Percentiles rank a stretch among this genome's conserved stretches.
phyloP scores from a whole-genome alignment of 1,140 invertebrate species.

The Bombus confusus region DNA sequence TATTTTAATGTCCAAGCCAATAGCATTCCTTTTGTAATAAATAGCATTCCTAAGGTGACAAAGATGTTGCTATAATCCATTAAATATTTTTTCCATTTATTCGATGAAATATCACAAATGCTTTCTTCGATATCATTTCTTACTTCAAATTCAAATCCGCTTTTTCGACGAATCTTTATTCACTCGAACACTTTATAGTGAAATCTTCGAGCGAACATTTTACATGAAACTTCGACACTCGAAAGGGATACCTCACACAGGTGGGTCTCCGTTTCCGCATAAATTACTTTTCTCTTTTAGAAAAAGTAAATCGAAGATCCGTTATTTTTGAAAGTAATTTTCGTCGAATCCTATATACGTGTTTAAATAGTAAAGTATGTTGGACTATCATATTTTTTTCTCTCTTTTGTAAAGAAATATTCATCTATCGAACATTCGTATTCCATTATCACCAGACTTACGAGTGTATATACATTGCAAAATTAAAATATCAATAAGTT shows the following conservation, averaged over 20 bases:
- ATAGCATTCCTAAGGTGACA: not conserved
- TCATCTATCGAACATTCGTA: not conserved
- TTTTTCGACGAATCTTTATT: not conserved
- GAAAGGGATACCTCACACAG: not conserved
- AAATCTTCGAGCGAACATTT: not conserved
- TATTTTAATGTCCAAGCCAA: not conserved
- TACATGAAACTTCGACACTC: not conserved
- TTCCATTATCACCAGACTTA: not conserved
- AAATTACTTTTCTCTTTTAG: conserved; percentile 36
- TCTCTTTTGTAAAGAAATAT: not conserved
- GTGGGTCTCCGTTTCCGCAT: not conserved
- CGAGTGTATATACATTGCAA: too few relatives aligned
- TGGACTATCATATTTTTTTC: not conserved
- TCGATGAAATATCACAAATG: not conserved
- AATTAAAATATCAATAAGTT: too few relatives aligned
- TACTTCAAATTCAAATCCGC: not conserved
- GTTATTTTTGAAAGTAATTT: conserved; percentile 48
- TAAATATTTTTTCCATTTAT: not conserved
- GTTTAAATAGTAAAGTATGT: not conserved
- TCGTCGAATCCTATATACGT: not conserved
- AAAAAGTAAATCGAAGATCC: conserved; percentile 20
- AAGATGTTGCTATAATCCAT: not conserved
- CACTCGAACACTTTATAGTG: not conserved
- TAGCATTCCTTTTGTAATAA: not conserved
- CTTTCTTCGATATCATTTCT: not conserved